phyloP scores from a whole-genome alignment of 2,113 vertebrate species.

The Chelonoidis abingdonii region DNA sequence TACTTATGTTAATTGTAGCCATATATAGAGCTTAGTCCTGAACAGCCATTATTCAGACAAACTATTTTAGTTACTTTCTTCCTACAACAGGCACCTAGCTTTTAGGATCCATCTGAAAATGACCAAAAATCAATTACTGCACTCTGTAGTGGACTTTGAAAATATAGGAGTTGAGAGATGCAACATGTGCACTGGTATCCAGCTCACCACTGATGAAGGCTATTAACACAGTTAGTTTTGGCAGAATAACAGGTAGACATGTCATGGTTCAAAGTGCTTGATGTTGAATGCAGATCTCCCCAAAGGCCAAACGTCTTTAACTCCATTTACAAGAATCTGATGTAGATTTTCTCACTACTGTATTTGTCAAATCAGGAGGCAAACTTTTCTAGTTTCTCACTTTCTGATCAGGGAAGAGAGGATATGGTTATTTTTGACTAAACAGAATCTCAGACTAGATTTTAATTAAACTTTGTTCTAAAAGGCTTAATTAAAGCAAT shows the following conservation, averaged over 20 bases:
- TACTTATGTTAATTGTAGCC: not conserved
- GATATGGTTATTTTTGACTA: not conserved
- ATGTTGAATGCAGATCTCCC: not conserved
- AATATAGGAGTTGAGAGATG: not conserved
- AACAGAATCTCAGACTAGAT: not conserved
- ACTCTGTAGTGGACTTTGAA: not conserved
- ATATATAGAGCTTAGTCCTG: not conserved
- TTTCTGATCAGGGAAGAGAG: not conserved
- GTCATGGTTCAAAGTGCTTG: not conserved
- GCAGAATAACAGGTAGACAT: not conserved
- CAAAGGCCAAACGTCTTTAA: not conserved
- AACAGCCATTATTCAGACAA: not conserved
- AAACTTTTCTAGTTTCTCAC: not conserved
- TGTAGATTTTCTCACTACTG: not conserved
- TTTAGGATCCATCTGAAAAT: not conserved
- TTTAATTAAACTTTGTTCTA: not conserved
- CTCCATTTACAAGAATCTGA: not conserved
- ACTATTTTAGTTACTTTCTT: not conserved
- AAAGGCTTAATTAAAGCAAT: not conserved
- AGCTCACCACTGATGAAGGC: not conserved
- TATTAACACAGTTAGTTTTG: not conserved
- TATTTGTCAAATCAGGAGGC: not conserved
- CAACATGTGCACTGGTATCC: not conserved
- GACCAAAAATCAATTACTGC: not conserved
- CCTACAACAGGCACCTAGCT: not conserved